A percentile compares a stretch with the other conserved stretches of the same genome.
Evolutionary conservation across 2,888 invertebrate species (phyloP).

Genomic region (Thymelicus lineola): DNA sequence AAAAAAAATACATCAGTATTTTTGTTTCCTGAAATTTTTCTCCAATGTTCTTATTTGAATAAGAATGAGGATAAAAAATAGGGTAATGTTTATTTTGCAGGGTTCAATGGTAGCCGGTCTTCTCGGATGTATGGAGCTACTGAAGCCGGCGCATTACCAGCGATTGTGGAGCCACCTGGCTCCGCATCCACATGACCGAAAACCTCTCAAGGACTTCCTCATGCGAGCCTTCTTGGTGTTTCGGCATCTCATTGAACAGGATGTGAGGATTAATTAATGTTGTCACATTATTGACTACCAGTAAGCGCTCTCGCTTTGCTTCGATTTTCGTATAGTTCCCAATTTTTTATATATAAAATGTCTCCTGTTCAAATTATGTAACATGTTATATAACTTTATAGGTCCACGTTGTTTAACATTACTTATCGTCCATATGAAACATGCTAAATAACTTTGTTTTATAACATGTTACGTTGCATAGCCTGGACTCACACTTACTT

Average conservation of each 20-base stretch:
- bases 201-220: conserved; percentile 94
- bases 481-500: no score
- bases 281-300: neutral
- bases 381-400: no score
- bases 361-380: no score
- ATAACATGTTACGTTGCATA: no score
- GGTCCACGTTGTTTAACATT: no score
- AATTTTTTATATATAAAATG: no score
- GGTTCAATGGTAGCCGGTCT: conserved; percentile 95
- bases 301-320: no score
- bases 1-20: no score
- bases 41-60: neutral
- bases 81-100: conserved; percentile 63
- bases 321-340: no score
- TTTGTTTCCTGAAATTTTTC: conserved; percentile 38
- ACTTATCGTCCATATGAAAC: no score
- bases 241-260: conserved; percentile 91
- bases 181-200: conserved; percentile 88
- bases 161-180: conserved; percentile 93
- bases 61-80: no score
- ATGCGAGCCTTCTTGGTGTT: conserved; percentile 93
- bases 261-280: conserved; percentile 72
- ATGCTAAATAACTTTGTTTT: no score
- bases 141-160: conserved; percentile 95
- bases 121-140: conserved; percentile 92